Evolutionary conservation across 2,797 vertebrate genomes (phyloP).

Genomic region (Amblyraja radiata): DNA sequence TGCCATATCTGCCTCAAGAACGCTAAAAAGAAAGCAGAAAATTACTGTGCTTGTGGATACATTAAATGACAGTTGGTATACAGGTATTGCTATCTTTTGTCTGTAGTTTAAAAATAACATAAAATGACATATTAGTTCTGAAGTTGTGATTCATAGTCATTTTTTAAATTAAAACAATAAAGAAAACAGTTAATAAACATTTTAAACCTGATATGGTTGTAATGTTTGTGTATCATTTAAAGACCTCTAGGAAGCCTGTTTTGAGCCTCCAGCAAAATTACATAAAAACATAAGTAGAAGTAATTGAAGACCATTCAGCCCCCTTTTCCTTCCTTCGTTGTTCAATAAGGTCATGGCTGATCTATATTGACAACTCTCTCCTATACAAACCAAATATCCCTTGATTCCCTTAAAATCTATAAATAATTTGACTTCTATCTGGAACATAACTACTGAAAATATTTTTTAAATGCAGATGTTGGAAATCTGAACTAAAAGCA

Average conservation of each 20-base stretch:
- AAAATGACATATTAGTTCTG: background rate
- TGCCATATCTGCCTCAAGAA: background rate
- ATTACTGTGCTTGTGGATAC: background rate
- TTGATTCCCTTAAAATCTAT: no score
- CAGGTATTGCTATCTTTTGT: background rate
- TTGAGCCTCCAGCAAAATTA: background rate
- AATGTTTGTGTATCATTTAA: background rate
- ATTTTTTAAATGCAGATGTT: no score
- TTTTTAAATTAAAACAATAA: background rate
- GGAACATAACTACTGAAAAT: no score
- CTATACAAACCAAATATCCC: no score
- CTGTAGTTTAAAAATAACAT: background rate
- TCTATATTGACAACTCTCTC: no score
- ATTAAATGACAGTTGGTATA: background rate
- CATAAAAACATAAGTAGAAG: background rate
- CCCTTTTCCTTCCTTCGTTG: no score
- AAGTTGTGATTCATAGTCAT: background rate
- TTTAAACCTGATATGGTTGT: background rate
- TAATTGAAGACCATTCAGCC: background rate
- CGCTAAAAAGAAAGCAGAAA: background rate
- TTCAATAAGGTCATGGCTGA: no score
- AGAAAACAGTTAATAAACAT: background rate
- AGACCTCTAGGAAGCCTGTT: no score
- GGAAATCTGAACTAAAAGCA: no score
- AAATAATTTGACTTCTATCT: no score